Percentiles rank a stretch among this genome's conserved stretches.
These are phyloP conservation scores for Bolinopsis microptera DNA, from an alignment of 37 sponge, comb jelly and placozoan species.

Conservation along the genomic window DNA sequence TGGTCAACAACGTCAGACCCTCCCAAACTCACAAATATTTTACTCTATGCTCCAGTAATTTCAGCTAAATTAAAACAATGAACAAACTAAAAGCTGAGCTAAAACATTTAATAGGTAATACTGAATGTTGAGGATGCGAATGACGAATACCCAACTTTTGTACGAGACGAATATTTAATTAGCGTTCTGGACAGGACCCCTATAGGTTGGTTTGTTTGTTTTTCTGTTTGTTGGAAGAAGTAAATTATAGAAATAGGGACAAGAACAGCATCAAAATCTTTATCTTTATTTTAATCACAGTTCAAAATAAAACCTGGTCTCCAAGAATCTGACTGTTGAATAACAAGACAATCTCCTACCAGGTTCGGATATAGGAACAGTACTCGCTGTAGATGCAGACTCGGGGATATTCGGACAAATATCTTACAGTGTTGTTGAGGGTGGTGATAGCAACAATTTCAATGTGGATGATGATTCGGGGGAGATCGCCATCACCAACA, in stretches of 20 bases:
- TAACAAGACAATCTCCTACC: not conserved
- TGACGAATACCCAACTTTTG: not conserved
- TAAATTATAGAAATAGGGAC: too few relatives aligned
- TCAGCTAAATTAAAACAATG: too few relatives aligned
- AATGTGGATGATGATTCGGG: not conserved
- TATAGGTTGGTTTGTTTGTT: not conserved
- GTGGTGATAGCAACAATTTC: not conserved
- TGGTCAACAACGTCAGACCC: too few relatives aligned
- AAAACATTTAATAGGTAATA: too few relatives aligned
- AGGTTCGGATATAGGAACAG: not conserved
- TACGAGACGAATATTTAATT: not conserved
- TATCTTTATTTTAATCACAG: too few relatives aligned
- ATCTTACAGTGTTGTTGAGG: not conserved
- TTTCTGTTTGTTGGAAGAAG: not conserved
- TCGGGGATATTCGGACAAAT: not conserved
- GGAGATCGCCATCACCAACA: not conserved
- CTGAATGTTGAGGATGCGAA: not conserved
- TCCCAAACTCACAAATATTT: too few relatives aligned
- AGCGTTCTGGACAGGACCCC: not conserved
- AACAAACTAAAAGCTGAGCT: too few relatives aligned
- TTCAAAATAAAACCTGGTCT: too few relatives aligned
- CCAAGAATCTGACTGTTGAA: too few relatives aligned
- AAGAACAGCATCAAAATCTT: too few relatives aligned
- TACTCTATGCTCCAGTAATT: too few relatives aligned
- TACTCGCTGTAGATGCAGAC: not conserved